Evolutionary conservation across 2,888 invertebrate genomes (phyloP).

Genomic region (Hirtodrosophila duncani): DNA sequence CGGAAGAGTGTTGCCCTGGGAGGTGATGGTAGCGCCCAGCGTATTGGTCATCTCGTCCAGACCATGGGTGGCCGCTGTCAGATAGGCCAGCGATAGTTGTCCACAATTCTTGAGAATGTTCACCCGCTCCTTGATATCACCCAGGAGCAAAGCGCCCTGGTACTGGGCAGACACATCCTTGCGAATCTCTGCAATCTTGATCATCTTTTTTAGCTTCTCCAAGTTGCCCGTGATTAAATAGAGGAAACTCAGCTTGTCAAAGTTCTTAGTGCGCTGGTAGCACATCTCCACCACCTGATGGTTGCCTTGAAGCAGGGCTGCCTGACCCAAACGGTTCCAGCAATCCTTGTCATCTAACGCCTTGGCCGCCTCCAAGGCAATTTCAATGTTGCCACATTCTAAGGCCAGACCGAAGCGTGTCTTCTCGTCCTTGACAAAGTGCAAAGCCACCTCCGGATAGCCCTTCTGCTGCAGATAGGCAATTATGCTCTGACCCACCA

Average conservation of each 20-base stretch:
- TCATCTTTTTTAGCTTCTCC: constrained; percentile 98
- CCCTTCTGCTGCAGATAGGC: constrained; percentile 99
- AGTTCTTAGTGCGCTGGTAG: constrained; percentile 99
- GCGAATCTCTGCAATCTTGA: constrained; percentile 98
- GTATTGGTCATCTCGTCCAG: constrained; percentile 88
- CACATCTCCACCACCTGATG: constrained; percentile 99
- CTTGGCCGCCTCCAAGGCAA: constrained; percentile 97
- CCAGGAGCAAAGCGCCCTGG: constrained; percentile 94
- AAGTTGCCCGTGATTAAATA: constrained; percentile 98
- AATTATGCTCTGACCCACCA: constrained; percentile 99
- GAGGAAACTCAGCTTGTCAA: constrained; percentile 97
- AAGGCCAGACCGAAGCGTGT: constrained; percentile 96
- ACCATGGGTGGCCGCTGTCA: constrained; percentile 96
- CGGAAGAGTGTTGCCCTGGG: constrained; percentile 83
- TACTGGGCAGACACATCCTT: constrained; percentile 98
- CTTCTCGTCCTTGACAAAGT: constrained; percentile 99
- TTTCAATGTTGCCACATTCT: constrained; percentile 99
- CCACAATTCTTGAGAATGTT: constrained; percentile 88
- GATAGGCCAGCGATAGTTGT: constrained; percentile 90
- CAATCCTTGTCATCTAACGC: constrained; percentile 95
- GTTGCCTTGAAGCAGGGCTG: constrained; percentile 95
- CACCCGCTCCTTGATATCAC: constrained; percentile 94
- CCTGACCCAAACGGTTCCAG: constrained; percentile 97
- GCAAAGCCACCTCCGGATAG: constrained; percentile 98
- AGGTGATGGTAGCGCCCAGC: constrained; percentile 83